Evolutionary conservation across 2,888 invertebrate genomes (phyloP).

Genomic region (Nowickia ferox): DNA sequence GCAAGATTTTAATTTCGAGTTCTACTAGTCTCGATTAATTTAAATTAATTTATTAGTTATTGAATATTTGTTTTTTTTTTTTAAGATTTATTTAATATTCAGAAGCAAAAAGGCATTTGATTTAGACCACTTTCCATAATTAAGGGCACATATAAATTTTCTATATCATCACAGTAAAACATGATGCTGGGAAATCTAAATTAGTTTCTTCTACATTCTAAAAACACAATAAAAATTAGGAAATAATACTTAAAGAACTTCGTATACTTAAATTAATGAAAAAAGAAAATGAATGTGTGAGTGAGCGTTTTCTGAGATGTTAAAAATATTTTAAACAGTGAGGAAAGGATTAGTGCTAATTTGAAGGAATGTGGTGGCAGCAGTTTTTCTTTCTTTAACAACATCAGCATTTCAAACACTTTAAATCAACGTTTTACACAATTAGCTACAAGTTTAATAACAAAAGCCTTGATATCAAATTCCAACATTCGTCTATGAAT

Average conservation of each 20-base stretch:
- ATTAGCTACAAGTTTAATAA: constrained; percentile 33
- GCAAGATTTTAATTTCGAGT: no score
- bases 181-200: no score
- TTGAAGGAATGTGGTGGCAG: neutral
- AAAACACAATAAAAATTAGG: neutral
- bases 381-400: neutral
- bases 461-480: constrained; percentile 35
- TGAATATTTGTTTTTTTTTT: no score
- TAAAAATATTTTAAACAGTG: constrained; percentile 27
- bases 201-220: no score
- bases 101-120: no score
- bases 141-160: no score
- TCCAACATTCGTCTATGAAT: constrained; percentile 7
- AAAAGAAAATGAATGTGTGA: constrained; percentile 5
- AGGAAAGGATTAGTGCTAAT: constrained; percentile 28
- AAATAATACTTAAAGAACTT: neutral
- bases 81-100: no score
- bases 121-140: no score
- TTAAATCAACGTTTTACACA: constrained; percentile 1
- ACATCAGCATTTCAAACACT: constrained; percentile 16
- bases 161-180: no score
- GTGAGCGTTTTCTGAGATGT: neutral
- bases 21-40: no score
- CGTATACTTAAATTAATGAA: neutral
- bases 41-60: no score